A percentile compares a stretch with the other conserved stretches of the same genome.
Evolutionary conservation across 2,888 invertebrate genomes (phyloP).

Genomic region (Lithophane semibrunnea): DNA sequence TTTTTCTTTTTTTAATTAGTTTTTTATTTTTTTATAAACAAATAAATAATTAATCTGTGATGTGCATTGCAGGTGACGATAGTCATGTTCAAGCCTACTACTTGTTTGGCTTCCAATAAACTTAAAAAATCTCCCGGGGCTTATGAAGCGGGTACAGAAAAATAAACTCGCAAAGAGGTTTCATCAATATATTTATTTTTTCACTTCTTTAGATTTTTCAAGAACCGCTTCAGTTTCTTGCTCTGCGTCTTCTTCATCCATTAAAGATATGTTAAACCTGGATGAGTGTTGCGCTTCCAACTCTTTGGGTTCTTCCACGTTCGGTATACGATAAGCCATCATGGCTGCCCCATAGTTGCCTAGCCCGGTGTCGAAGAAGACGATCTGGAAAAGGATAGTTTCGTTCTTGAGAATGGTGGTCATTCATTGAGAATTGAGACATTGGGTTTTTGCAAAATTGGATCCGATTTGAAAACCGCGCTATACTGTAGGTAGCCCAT

Average conservation of each 20-base stretch:
- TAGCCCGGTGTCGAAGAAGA: constrained; percentile 83
- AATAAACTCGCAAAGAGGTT: not conserved
- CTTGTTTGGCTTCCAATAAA: too few relatives aligned
- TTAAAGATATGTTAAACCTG: constrained; percentile 75
- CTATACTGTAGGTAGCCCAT: too few relatives aligned
- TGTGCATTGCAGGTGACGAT: too few relatives aligned
- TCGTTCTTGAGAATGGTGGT: not conserved
- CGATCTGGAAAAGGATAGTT: constrained; percentile 72
- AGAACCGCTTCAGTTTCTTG: constrained; percentile 20
- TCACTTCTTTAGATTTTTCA: not conserved
- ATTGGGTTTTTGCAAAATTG: not conserved
- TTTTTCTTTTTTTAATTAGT: too few relatives aligned
- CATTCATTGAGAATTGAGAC: not conserved
- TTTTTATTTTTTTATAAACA: too few relatives aligned
- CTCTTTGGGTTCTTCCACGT: constrained; percentile 79
- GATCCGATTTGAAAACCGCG: not conserved
- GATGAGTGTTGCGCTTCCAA: constrained; percentile 80
- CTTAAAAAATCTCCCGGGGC: not conserved
- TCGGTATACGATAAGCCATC: constrained; percentile 83
- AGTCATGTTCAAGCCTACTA: too few relatives aligned
- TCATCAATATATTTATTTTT: not conserved
- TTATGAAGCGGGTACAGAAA: too few relatives aligned
- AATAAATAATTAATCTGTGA: too few relatives aligned
- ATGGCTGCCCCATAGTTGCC: constrained; percentile 87
- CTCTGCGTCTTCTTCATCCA: constrained; percentile 65